Conservation (phyloP, 2,888 invertebrate species). For the Cephus sareptanus region DNA sequence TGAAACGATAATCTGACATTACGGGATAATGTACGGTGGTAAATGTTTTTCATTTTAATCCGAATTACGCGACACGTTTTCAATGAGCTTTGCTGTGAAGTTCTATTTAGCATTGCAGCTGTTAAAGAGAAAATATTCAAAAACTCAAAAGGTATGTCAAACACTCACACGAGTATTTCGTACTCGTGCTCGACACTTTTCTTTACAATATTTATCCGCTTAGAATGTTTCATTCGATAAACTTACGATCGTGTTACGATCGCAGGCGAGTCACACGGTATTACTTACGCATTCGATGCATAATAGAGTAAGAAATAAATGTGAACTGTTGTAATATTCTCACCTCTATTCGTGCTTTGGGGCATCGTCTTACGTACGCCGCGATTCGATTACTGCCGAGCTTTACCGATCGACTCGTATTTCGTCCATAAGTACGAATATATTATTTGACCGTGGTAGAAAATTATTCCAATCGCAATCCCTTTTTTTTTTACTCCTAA, state of each 20-base stretch:
- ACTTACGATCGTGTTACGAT: background rate
- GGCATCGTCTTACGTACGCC: conserved; percentile 9
- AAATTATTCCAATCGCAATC: background rate
- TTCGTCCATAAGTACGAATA: background rate
- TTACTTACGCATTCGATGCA: background rate
- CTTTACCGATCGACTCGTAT: conserved; percentile 7
- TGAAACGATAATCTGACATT: background rate
- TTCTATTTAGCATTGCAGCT: background rate
- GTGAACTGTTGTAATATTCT: conserved; percentile 35
- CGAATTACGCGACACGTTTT: background rate
- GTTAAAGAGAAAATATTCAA: background rate
- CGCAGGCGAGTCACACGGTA: background rate
- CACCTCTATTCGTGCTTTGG: conserved; percentile 26
- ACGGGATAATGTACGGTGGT: background rate
- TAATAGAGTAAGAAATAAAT: conserved; percentile 18
- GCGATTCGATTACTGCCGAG: conserved; percentile 7
- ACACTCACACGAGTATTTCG: background rate
- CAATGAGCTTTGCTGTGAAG: background rate
- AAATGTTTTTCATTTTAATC: background rate
- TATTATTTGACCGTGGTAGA: background rate
- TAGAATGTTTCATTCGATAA: background rate
- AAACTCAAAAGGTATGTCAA: background rate
- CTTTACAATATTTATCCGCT: background rate
- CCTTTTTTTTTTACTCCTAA: background rate
- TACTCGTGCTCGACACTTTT: background rate